Base-by-base conservation (phyloP, 2,113 vertebrate genomes). In the Lepus timidus region DNA sequence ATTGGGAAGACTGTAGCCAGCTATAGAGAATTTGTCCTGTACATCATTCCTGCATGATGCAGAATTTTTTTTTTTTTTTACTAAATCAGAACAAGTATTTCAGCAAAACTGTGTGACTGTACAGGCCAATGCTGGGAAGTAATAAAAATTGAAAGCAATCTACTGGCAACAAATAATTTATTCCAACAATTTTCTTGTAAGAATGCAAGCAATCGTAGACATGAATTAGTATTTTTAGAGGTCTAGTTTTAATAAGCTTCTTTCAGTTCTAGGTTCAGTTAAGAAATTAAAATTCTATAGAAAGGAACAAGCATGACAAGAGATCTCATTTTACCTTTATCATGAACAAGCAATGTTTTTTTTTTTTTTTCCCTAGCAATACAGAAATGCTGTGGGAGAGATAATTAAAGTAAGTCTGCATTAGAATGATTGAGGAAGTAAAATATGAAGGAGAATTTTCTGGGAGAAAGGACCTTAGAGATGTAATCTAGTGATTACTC, bases 151-250 rank as follows among this genome's bases (percentile, higher is more conserved):
- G 58, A 91, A 97, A 91, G 71, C 83, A 31, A 94, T 80, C 1
- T 0, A 33, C 83, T 94, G 86, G 95, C 88, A 97, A 31, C 61
- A 61, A 70, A 68, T 75, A 93, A 97, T 88, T 82, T 90, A 96
- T 97, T 97, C 93, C 87, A 95, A 89, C 80, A 92, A 94, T 91
- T 95, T 88, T 88, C 61, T 95, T 78, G 17, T 82, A 90, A 93
- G 90, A 94, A 94, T 95, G 88, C 20, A 52, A 96, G 67, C n/a
- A 88, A 74, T 96, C 85, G 94, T 70, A 87, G 73, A 76, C 80
- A 93, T 80, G 75, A 27, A 20, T 64, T 62, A 62, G 61, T 81
- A 81, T 88, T 94, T 90, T 96, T 94, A 94, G 58, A 93, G 39
- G 74, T 67, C 55, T 79, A 27, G 33, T 65, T 93, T 85, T 65